Base-by-base conservation (phyloP, 2,888 invertebrate genomes). In the Melipona bicolor region DNA sequence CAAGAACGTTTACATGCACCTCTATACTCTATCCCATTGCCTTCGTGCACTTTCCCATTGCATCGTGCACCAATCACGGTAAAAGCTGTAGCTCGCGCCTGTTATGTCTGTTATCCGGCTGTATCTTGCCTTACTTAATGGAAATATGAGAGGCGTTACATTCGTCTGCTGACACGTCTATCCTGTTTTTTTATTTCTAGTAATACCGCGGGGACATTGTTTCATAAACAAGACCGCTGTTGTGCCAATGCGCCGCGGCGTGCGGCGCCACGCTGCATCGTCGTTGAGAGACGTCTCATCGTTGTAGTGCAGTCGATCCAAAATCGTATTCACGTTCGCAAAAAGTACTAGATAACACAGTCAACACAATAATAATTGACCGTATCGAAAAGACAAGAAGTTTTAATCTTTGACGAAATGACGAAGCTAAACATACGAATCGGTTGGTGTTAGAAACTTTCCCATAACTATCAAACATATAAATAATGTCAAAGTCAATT, bases 11-110 rank as follows among this genome's bases (percentile, higher is more conserved):
- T 81, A 73, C 87, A 82, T 86, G 87, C 78, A 81, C 71, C 77
- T 83, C 78, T 80, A 70, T 81, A 81, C 84, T 76, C 72, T 32
- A 83, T 43, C 9, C 43, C 43, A 43, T 36, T 43, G 43, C 43
- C 43, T 43, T 43, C 43, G 9, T 73, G 79, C 79, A 72, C 82
- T 74, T 88, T 87, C 85, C 87, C 88, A 90, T 91, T 88, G 88
- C 89, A 90, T 90, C 89, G 89, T 88, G 87, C 91, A 93, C 91
- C 93, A 93, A 93, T 93, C 93, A 92, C 87, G 92, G 90, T 93
- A 93, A 93, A 93, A 93, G 93, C 93, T 78, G 77, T 79, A 80
- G 85, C 80, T 85, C 80, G 84, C 83, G 65, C 85, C 69, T 79
- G 81, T 83, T 82, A 82, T 84, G 85, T 87, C 81, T 65, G 77